Evolutionary conservation across 2,888 invertebrate species (phyloP).

Genomic region (Erebia aethiops): DNA sequence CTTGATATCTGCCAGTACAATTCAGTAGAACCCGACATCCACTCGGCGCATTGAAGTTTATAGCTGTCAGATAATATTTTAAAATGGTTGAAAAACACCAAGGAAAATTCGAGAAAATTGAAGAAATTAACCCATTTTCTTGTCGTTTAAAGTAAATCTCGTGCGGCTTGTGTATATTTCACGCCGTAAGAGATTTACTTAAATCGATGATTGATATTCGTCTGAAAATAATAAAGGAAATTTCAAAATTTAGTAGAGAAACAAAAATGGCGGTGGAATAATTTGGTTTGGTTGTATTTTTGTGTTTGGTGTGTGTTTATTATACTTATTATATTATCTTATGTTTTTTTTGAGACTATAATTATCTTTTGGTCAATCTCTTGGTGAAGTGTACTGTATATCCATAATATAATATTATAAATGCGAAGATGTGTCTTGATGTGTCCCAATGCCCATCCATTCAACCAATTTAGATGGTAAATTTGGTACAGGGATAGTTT

Average conservation of each 20-base stretch:
- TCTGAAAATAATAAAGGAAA: not conserved
- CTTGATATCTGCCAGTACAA: slow-evolving; percentile 27
- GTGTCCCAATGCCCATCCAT: too few relatives aligned
- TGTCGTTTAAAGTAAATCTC: slow-evolving; percentile 76
- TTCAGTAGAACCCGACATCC: slow-evolving; percentile 14
- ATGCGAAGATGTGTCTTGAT: too few relatives aligned
- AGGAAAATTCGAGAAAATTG: not conserved
- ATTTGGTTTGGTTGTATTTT: not conserved
- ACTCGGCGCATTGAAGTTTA: not conserved
- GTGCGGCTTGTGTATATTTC: slow-evolving; percentile 65
- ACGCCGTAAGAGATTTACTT: slow-evolving; percentile 73
- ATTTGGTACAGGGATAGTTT: too few relatives aligned
- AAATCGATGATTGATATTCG: slow-evolving; percentile 50
- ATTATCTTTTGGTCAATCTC: too few relatives aligned
- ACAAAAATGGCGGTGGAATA: not conserved
- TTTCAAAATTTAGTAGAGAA: not conserved
- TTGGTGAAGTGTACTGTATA: too few relatives aligned
- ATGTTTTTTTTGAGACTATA: too few relatives aligned
- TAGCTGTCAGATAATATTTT: not conserved
- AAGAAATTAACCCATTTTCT: not conserved
- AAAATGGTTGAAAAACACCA: not conserved
- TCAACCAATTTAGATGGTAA: too few relatives aligned
- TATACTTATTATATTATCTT: not conserved
- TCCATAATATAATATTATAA: too few relatives aligned
- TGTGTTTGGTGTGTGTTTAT: not conserved